Evolutionary conservation across 2,113 vertebrate genomes (phyloP).

Genomic region (Actinemys pallida): DNA sequence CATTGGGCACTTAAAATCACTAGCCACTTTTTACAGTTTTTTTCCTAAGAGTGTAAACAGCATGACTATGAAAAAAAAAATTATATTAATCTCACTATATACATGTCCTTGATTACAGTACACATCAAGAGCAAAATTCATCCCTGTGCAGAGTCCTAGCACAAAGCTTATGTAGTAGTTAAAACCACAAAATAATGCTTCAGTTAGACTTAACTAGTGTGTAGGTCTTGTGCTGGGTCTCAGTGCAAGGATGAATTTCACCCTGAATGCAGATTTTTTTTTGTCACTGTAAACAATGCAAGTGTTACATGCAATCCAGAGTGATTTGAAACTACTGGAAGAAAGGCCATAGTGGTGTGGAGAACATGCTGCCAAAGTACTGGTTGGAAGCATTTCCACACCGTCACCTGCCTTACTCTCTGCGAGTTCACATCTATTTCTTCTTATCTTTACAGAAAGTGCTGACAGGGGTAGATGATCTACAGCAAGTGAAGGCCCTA

Average conservation of each 20-base stretch:
- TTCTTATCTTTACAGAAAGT: constrained; percentile 81
- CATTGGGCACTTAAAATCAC: not conserved
- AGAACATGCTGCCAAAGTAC: not conserved
- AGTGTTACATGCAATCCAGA: not conserved
- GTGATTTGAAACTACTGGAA: not conserved
- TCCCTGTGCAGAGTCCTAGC: not conserved
- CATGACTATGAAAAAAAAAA: not conserved
- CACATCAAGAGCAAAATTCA: not conserved
- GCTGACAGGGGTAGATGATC: constrained; percentile 84
- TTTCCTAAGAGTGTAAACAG: not conserved
- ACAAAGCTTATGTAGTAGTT: not conserved
- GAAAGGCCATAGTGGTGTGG: not conserved
- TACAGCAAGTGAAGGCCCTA: constrained; percentile 82
- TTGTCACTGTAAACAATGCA: not conserved
- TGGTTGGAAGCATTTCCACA: not conserved
- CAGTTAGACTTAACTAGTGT: not conserved
- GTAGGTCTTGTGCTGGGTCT: not conserved
- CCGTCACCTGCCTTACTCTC: not conserved
- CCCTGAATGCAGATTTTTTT: not conserved
- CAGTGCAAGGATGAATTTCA: not conserved
- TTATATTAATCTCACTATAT: not conserved
- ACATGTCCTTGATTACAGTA: not conserved
- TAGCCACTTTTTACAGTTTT: not conserved
- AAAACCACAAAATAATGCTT: not conserved
- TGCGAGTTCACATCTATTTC: not conserved